Percentiles rank a stretch among this genome's conserved stretches.
Conservation (phyloP, 2,113 vertebrate genomes). For the Ploceus nigricollis region DNA sequence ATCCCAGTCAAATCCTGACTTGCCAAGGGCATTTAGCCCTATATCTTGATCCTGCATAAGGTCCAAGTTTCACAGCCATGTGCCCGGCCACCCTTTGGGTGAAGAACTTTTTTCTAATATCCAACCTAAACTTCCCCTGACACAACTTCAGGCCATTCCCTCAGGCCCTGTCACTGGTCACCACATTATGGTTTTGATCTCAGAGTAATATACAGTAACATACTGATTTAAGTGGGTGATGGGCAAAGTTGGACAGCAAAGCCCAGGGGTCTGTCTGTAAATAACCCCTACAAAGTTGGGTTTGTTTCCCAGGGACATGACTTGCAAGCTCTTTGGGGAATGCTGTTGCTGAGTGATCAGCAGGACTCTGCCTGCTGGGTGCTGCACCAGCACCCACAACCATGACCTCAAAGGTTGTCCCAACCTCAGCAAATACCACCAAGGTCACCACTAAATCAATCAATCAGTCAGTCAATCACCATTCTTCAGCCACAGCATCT, state of each 20-base stretch:
- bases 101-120: background rate
- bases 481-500: accelerated
- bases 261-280: background rate
- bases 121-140: background rate
- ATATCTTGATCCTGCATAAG: background rate
- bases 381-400: background rate
- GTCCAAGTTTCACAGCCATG: background rate
- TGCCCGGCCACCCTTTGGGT: background rate
- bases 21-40: background rate
- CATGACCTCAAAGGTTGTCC: background rate
- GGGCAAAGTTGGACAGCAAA: background rate
- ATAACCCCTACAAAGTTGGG: accelerated
- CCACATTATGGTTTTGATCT: background rate
- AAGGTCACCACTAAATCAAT: background rate
- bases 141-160: background rate
- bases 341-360: background rate
- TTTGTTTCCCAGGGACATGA: background rate
- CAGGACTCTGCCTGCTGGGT: background rate
- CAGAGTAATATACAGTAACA: background rate
- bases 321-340: background rate
- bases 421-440: background rate
- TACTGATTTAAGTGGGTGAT: background rate
- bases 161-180: background rate
- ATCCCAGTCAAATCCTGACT: background rate
- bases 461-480: accelerated